phyloP scores from a whole-genome alignment of 2,113 vertebrate genomes.

The Colaptes auratus region DNA sequence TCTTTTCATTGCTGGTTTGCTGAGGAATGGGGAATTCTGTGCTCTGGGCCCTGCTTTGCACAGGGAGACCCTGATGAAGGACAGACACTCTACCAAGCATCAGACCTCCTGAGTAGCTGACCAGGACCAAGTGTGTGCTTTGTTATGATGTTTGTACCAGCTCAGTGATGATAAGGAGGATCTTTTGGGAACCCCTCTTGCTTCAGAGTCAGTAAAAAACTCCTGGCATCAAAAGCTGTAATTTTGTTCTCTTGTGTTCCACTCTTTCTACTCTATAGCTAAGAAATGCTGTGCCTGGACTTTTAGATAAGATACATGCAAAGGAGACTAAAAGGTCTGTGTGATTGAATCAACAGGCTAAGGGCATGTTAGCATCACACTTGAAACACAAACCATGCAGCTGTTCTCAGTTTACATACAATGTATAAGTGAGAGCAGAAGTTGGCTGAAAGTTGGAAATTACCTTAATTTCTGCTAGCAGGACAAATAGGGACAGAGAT shows the following conservation, averaged over 20 bases:
- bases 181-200: not conserved
- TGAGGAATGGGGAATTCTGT: not conserved
- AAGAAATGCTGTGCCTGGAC: not conserved
- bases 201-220: not conserved
- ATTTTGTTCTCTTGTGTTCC: not conserved
- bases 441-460: not conserved
- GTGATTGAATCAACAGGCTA: not conserved
- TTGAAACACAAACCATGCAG: not conserved
- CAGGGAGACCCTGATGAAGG: too few species aligned
- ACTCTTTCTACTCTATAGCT: not conserved
- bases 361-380: not conserved
- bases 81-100: not conserved
- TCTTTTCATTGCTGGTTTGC: not conserved
- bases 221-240: too few species aligned
- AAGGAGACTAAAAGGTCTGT: not conserved
- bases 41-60: not conserved
- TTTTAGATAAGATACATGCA: not conserved
- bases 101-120: not conserved
- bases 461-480: not conserved
- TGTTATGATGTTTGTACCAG: not conserved
- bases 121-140: not conserved
- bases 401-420: not conserved
- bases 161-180: not conserved
- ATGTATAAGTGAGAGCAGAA: not conserved
- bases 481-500: not conserved